phyloP scores from a whole-genome alignment of 2,113 vertebrate genomes.

The Clarias gariepinus region DNA sequence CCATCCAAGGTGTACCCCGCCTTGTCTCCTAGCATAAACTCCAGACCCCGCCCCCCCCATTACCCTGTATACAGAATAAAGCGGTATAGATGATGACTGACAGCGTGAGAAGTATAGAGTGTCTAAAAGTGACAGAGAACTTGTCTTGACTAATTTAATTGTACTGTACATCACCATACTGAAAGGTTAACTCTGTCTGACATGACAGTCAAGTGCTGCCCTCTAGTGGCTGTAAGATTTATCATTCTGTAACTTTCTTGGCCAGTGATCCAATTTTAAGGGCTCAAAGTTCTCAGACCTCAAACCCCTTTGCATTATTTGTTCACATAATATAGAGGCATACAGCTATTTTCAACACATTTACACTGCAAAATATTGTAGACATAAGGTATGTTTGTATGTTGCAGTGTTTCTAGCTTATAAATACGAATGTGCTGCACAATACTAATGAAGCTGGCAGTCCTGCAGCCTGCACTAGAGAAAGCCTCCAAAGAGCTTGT shows the following conservation, averaged over 20 bases:
- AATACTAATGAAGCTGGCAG: too few species aligned
- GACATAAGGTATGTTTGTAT: background rate
- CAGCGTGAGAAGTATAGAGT: background rate
- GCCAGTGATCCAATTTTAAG: background rate
- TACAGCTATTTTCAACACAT: background rate
- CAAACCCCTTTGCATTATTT: background rate
- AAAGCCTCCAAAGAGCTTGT: background rate
- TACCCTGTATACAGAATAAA: too few species aligned
- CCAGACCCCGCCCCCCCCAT: too few species aligned
- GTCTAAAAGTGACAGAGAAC: background rate
- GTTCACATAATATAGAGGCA: background rate
- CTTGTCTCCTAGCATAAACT: too few species aligned
- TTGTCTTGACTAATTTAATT: background rate
- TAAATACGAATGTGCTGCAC: too few species aligned
- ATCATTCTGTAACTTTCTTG: background rate
- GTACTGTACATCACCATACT: background rate
- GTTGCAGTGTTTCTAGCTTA: too few species aligned
- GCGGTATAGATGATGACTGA: too few species aligned
- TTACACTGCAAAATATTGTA: background rate
- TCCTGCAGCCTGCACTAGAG: background rate
- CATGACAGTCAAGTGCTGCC: conserved; percentile 18
- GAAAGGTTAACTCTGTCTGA: background rate
- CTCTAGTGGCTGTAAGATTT: conserved; percentile 18
- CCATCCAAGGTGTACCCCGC: too few species aligned
- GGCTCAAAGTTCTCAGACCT: background rate